phyloP scores from a whole-genome alignment of 2,888 invertebrate genomes.

The Drosophila paranaensis region DNA sequence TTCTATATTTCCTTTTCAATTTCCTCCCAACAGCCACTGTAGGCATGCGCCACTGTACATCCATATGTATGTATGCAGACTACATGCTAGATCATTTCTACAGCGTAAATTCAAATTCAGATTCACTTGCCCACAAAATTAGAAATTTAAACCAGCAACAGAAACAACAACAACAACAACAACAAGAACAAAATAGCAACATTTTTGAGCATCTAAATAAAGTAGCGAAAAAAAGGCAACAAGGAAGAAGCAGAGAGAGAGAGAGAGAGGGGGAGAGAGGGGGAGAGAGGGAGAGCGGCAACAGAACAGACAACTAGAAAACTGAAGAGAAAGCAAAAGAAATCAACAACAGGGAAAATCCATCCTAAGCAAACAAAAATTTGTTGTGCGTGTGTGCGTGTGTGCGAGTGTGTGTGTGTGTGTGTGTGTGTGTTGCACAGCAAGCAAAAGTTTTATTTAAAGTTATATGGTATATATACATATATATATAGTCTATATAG shows the following conservation, averaged over 20 bases:
- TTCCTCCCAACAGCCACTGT: not conserved
- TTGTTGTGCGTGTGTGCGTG: conserved; percentile 24
- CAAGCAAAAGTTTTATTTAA: conserved; percentile 68
- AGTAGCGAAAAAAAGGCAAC: conserved; percentile 55
- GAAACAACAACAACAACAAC: conserved; percentile 39
- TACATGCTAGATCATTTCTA: conserved; percentile 64
- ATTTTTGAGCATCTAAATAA: conserved; percentile 73
- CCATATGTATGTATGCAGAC: conserved; percentile 30
- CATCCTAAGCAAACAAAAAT: conserved; percentile 55
- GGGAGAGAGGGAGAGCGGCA: not conserved
- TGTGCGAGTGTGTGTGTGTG: conserved; percentile 14
- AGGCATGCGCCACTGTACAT: conserved; percentile 34
- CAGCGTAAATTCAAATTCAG: conserved; percentile 73
- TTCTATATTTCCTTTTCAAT: no score
- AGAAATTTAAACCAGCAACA: conserved; percentile 72
- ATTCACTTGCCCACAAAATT: conserved; percentile 81
- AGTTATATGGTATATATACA: conserved; percentile 43
- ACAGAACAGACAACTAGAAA: conserved; percentile 32
- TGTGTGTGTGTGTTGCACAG: conserved; percentile 23
- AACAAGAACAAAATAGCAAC: conserved; percentile 52
- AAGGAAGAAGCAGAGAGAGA: conserved; percentile 6
- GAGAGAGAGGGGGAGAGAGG: not conserved
- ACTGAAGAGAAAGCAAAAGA: conserved; percentile 44
- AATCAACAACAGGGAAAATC: conserved; percentile 45
- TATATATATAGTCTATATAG: conserved; percentile 20